A percentile compares a stretch with the other conserved stretches of the same genome.
Evolutionary conservation across 2,113 vertebrate species (phyloP).

Genomic region (Odocoileus hemionus): DNA sequence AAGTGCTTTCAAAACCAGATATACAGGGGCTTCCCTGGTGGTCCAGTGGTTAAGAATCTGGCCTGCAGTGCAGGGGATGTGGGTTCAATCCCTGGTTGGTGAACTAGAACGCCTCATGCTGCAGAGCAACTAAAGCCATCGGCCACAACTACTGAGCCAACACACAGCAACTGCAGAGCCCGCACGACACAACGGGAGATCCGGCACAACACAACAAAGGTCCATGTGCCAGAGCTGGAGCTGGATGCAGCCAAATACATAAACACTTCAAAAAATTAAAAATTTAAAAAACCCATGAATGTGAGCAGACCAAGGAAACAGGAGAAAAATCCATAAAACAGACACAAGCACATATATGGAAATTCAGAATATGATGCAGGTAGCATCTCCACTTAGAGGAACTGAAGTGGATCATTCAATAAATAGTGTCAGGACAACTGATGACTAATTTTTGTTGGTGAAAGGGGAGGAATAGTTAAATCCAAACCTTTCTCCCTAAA

Average conservation of each 20-base stretch:
- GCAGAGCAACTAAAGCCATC: background rate
- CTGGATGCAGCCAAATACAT: background rate
- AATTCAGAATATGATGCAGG: background rate
- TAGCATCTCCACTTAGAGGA: background rate
- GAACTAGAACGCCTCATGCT: background rate
- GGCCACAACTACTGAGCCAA: background rate
- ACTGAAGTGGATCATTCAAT: background rate
- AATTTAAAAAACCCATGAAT: background rate
- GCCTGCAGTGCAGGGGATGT: background rate
- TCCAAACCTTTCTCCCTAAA: background rate
- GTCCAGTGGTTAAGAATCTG: background rate
- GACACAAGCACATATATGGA: background rate
- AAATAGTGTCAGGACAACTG: background rate
- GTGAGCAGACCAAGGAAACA: background rate
- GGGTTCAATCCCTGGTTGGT: background rate
- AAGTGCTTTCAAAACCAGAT: background rate
- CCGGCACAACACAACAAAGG: rapidly evolving
- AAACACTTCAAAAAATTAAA: background rate
- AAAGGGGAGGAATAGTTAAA: background rate
- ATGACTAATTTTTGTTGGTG: background rate
- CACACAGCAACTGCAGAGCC: background rate
- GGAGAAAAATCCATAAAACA: background rate
- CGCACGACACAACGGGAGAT: rapidly evolving
- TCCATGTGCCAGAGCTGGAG: background rate
- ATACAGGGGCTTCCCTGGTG: background rate